Percentiles rank a stretch among this genome's conserved stretches.
phyloP scores from a whole-genome alignment of 1,140 invertebrate genomes.

The Lasioglossum albipes region DNA sequence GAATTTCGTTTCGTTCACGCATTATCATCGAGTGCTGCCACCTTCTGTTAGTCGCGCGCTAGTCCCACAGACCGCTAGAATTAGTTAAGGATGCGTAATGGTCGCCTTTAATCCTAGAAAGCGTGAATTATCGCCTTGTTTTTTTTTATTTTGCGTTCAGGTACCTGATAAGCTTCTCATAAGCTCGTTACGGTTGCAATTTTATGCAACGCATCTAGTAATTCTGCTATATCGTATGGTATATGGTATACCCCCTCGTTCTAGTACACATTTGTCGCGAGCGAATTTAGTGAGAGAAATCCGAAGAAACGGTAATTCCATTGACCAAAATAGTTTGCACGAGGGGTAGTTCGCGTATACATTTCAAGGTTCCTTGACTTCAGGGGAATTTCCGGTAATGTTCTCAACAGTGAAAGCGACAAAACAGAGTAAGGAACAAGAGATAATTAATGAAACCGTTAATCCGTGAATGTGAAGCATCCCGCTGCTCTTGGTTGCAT shows the following conservation, averaged over 20 bases:
- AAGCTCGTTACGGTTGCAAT: background rate
- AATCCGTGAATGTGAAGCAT: background rate
- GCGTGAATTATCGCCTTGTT: background rate
- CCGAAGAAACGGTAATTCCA: no score
- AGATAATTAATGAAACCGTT: background rate
- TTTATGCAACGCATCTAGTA: background rate
- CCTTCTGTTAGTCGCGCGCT: background rate
- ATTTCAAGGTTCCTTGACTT: background rate
- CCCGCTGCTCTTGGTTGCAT: background rate
- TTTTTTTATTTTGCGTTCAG: background rate
- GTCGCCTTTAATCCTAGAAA: slow-evolving; percentile 7
- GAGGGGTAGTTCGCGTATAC: no score
- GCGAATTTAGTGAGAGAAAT: no score
- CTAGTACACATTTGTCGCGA: no score
- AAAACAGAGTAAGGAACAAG: background rate
- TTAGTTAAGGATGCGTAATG: background rate
- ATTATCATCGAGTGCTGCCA: background rate
- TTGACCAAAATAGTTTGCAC: no score
- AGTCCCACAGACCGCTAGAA: background rate
- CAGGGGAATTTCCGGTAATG: background rate
- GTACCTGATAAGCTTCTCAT: slow-evolving; percentile 7
- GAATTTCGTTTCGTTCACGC: background rate
- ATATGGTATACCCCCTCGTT: no score
- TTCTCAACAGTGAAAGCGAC: background rate
- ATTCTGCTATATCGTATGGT: background rate